These are phyloP conservation scores for Potamilus streckersoni DNA, from an alignment of 1,140 invertebrate genomes.

Conservation along the genomic window DNA sequence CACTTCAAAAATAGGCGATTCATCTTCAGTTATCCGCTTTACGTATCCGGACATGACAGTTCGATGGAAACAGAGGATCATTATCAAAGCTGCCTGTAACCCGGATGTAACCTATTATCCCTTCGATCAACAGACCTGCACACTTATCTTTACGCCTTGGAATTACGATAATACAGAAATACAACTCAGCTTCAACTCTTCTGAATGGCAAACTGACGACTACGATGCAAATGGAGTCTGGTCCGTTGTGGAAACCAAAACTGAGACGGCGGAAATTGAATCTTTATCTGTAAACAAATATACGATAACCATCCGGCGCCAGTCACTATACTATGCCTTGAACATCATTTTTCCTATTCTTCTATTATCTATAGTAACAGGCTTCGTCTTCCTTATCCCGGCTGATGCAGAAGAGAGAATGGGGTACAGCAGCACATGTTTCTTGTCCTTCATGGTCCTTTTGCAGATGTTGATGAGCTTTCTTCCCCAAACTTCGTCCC, in stretches of 20 bases:
- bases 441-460: constrained; percentile 18
- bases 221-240: constrained; percentile 28
- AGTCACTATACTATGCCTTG: constrained; percentile 9
- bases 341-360: constrained; percentile 20
- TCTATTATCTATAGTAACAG: constrained; percentile 5
- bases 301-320: constrained; percentile 5
- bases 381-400: constrained; percentile 25
- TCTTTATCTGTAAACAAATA: constrained; percentile 9
- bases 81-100: constrained; percentile 21
- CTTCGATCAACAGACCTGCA: constrained; percentile 23
- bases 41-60: constrained; percentile 5
- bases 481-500: constrained; percentile 14
- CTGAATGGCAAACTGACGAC: constrained; percentile 11
- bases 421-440: constrained; percentile 14
- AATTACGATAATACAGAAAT: constrained; percentile 12
- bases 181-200: not conserved
- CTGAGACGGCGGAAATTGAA: not conserved
- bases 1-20: constrained; percentile 1
- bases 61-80: constrained; percentile 13
- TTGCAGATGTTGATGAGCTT: constrained; percentile 10
- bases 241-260: constrained; percentile 18
- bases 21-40: constrained; percentile 11
- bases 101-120: constrained; percentile 23
- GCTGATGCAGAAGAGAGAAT: constrained; percentile 12
- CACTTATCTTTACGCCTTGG: constrained; percentile 6